These are phyloP conservation scores for Hycleus phaleratus DNA, from an alignment of 1,140 invertebrate genomes.

Conservation along the genomic window DNA sequence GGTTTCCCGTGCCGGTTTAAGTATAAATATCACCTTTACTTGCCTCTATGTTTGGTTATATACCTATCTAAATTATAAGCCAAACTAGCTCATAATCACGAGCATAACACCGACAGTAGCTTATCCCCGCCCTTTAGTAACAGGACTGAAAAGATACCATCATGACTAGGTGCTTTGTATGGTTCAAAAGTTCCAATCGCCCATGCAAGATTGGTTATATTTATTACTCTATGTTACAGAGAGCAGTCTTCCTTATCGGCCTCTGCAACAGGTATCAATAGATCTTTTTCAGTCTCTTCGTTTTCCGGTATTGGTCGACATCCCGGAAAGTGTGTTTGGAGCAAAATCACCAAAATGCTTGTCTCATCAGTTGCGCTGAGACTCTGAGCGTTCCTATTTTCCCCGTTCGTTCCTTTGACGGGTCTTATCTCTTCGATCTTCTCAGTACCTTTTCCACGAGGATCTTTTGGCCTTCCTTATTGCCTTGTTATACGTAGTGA, in stretches of 20 bases:
- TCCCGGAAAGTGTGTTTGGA: not conserved
- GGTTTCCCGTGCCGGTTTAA: conserved; percentile 12
- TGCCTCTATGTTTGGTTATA: not conserved
- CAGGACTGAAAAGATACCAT: conserved; percentile 20
- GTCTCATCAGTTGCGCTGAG: not conserved
- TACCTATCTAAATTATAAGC: not conserved
- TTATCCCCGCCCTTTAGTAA: conserved; percentile 14
- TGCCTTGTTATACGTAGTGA: too few species aligned
- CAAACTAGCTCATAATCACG: not conserved
- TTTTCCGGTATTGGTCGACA: not conserved
- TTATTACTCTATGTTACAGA: conserved; percentile 9
- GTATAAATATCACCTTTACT: conserved; percentile 24
- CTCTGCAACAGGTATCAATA: not conserved
- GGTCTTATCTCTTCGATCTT: not conserved
- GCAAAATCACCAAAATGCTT: not conserved
- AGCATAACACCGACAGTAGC: not conserved
- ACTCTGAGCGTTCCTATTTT: not conserved
- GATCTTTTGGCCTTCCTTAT: too few species aligned
- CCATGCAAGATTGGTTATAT: conserved; percentile 14
- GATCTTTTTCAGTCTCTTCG: not conserved
- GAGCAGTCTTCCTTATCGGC: not conserved
- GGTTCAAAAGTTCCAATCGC: conserved; percentile 21
- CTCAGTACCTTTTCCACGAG: too few species aligned
- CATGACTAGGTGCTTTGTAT: conserved; percentile 20
- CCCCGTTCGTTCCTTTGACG: not conserved